Percentiles rank a stretch among this genome's conserved stretches.
Evolutionary conservation across 1,140 invertebrate genomes (phyloP).

Genomic region (Bombus soroeensis): DNA sequence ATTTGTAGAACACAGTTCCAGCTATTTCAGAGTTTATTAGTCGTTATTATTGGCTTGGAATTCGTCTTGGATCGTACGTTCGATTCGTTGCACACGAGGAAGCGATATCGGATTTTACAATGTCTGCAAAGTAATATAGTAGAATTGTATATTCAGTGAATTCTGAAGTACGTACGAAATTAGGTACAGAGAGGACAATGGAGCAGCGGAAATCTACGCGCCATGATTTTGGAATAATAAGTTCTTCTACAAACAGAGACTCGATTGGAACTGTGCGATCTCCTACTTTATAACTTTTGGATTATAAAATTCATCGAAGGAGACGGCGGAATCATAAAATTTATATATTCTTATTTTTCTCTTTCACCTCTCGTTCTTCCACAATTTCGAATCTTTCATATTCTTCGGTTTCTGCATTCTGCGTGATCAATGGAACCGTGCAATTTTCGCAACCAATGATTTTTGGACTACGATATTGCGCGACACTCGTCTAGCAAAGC

Average conservation of each 20-base stretch:
- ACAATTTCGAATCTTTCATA: neutral
- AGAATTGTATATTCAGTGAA: too few relatives aligned
- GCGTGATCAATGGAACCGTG: too few relatives aligned
- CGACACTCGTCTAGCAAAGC: too few relatives aligned
- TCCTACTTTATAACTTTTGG: neutral
- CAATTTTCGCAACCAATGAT: neutral
- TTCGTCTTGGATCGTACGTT: neutral
- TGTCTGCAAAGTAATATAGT: too few relatives aligned
- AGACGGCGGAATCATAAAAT: neutral
- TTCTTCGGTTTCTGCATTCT: too few relatives aligned
- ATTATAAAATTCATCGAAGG: neutral
- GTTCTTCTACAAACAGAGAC: too few relatives aligned
- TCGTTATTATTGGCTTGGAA: neutral
- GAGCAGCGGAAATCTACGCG: too few relatives aligned
- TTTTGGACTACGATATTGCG: neutral
- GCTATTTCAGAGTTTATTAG: neutral
- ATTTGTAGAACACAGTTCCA: neutral
- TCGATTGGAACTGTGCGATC: too few relatives aligned
- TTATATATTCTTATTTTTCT: neutral
- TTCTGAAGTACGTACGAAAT: too few relatives aligned
- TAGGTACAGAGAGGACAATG: too few relatives aligned
- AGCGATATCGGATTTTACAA: neutral
- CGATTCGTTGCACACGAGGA: neutral
- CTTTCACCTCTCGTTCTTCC: neutral
- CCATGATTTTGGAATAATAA: too few relatives aligned